Percentiles rank a stretch among this genome's conserved stretches.
phyloP scores from a whole-genome alignment of 2,888 invertebrate species.

The Oxystoma pomonae region DNA sequence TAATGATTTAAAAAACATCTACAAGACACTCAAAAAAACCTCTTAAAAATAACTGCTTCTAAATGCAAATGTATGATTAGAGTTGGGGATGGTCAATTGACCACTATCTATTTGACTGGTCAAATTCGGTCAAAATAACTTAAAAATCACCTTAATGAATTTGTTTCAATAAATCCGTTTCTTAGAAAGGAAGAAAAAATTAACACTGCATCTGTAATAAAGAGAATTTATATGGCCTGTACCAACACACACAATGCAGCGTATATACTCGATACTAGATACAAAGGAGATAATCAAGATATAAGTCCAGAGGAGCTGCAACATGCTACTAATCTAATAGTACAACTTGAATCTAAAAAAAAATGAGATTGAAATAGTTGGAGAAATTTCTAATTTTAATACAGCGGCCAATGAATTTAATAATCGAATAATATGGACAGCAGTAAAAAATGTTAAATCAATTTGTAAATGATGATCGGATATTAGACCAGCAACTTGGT shows the following conservation, averaged over 20 bases:
- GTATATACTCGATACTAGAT: slow-evolving; percentile 15
- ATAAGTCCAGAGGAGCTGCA: slow-evolving; percentile 14
- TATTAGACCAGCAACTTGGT: slow-evolving; percentile 6
- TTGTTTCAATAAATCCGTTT: too few species aligned
- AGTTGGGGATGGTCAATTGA: too few species aligned
- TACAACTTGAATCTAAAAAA: slow-evolving; percentile 10
- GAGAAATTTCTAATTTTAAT: slow-evolving; percentile 12
- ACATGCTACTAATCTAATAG: slow-evolving; percentile 13
- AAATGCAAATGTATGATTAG: too few species aligned
- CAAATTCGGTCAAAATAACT: too few species aligned
- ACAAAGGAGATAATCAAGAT: slow-evolving; percentile 18
- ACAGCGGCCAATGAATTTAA: slow-evolving; percentile 15
- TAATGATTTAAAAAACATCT: too few species aligned
- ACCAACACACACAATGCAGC: slow-evolving; percentile 9
- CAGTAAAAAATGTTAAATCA: slow-evolving; percentile 16
- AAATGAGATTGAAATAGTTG: slow-evolving; percentile 8
- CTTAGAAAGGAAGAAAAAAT: background rate
- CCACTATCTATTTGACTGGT: too few species aligned
- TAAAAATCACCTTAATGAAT: slow-evolving; percentile 5
- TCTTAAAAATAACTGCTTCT: too few species aligned
- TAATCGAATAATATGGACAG: slow-evolving; percentile 16
- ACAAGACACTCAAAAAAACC: too few species aligned
- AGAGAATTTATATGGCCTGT: slow-evolving; percentile 3
- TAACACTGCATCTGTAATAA: background rate
- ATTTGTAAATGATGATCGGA: slow-evolving; percentile 12